Evolutionary conservation across 2,888 invertebrate genomes (phyloP), one percentile per base, ranked within the genome.

Genomic region (Cephus runcator): DNA sequence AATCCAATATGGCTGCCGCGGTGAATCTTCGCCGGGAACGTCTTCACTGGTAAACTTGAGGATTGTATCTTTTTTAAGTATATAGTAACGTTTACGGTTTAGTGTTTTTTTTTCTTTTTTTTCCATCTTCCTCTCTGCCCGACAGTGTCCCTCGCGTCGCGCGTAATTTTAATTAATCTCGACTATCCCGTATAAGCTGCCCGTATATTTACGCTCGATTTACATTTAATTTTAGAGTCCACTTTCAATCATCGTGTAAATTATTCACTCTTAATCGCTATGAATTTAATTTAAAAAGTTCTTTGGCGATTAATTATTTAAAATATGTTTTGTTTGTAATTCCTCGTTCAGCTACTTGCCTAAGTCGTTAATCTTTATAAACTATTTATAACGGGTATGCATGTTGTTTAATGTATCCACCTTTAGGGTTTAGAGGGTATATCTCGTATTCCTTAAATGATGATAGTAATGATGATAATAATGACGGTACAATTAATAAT

Each of bases 231-330:
- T 91, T 90, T 90, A 91, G 90, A 90, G 88, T 90, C 88, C 89
- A 91, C 91, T 91, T 91, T 91, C 91, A 90, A 90, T 91, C 87
- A 87, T 87, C 85, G 85, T 81, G 84, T 85, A 85, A 87, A 86
- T 85, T 87, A 86, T 87, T 87, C 87, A 84, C 84, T 79, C 88
- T 90, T 90, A 90, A 83, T 81, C 77, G 77, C 89, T 90, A 90
- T 81, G 84, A 87, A 85, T 86, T 86, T 84, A 85, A 85, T 85
- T 86, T 87, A 90, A 90, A 90, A 90, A 89, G 87, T 88, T 89
- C 86, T 90, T 91, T 91, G 90, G 90, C 90, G 90, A 88, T 88
- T 90, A 90, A 88, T 91, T 91, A 91, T 90, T 90, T 90, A 91
- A 91, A 90, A 90, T 91, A 91, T 90, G 89, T 89, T 88, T 88